Evolutionary conservation across 2,888 invertebrate genomes (phyloP), one percentile per base, ranked within the genome.

Genomic region (Antheraea assamensis): DNA sequence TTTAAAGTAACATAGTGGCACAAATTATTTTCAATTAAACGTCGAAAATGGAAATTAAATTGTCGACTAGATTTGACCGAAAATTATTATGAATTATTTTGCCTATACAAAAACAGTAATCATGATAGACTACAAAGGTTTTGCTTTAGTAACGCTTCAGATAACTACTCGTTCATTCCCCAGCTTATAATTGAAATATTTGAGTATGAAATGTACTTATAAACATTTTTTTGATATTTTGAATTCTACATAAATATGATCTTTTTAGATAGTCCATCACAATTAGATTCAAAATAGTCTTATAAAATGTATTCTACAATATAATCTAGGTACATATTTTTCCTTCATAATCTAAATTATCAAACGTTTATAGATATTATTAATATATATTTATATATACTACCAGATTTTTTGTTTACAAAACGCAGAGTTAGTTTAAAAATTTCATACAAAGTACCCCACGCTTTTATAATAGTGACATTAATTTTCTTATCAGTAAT

Each of bases 1-100:
- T 64, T 58, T 70, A 73, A 35, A 73, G 58, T 58, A 70, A 70
- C 24, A 21, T 52, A 27, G 31, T 24, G 55, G 24, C 27, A 58
- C 52, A 73, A 70, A 73, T 73, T 42, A 70, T 35, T 73, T 70
- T 58, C 70, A 15, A 21, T 68, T n/a, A 21, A 35, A n/a, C n/a
- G 31, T 68, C n/a, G 21, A 31, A 68, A 68, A 68, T 68, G 35
- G 21, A 66, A 35, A 66, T 66, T 66, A 66, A 66, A 1, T 68
- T 35, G n/a, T 4, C 68, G 19, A 64, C 17, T 17, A 64, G 27
- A 64, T 30, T 30, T 64, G 30, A 64, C 17, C 17, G 27, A 13
- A 64, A 30, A 30, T 30, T 58, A 58, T 58, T 58, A 5, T 64
- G 27, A 7, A 64, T 30, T 64, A 27, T 64, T 27, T 64, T 19